Evolutionary conservation across 2,888 invertebrate species (phyloP).

Genomic region (Aproaerema taeniolella): DNA sequence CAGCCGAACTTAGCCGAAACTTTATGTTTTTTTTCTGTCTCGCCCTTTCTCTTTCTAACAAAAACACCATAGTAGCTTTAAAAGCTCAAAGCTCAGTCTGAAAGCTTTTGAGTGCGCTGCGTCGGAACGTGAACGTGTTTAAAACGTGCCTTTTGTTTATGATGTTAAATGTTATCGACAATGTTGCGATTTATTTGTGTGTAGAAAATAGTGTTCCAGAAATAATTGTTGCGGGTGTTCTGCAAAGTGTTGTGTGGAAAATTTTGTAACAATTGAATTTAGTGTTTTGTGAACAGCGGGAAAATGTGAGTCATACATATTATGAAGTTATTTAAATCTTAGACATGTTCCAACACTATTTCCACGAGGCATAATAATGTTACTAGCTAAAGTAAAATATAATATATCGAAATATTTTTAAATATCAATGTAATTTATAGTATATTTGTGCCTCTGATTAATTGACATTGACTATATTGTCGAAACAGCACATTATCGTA

Average conservation of each 20-base stretch:
- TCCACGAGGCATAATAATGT: too few species aligned
- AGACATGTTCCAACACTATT: too few species aligned
- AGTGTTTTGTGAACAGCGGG: conserved; percentile 2
- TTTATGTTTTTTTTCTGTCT: conserved; percentile 60
- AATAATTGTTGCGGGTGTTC: conserved; percentile 16
- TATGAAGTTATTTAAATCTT: too few species aligned
- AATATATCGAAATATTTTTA: too few species aligned
- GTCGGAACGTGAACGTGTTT: conserved; percentile 31
- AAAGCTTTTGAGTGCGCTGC: conserved; percentile 29
- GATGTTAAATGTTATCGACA: conserved; percentile 44
- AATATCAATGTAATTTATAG: too few species aligned
- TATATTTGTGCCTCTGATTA: too few species aligned
- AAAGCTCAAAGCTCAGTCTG: conserved; percentile 41
- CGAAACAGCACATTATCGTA: too few species aligned
- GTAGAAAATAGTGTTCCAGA: conserved; percentile 24
- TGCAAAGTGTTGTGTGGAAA: conserved; percentile 4
- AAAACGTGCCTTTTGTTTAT: conserved; percentile 30
- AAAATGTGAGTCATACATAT: conserved; percentile 14
- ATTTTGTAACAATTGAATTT: conserved; percentile 3
- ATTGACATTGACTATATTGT: too few species aligned
- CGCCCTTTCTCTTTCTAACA: conserved; percentile 51
- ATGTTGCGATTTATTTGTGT: conserved; percentile 54
- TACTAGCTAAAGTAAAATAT: too few species aligned
- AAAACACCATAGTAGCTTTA: conserved; percentile 39
- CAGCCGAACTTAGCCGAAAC: conserved; percentile 56